A percentile compares a stretch with the other conserved stretches of the same genome.
Evolutionary conservation across 2,888 invertebrate species (phyloP).

Genomic region (Drosophila birchii): DNA sequence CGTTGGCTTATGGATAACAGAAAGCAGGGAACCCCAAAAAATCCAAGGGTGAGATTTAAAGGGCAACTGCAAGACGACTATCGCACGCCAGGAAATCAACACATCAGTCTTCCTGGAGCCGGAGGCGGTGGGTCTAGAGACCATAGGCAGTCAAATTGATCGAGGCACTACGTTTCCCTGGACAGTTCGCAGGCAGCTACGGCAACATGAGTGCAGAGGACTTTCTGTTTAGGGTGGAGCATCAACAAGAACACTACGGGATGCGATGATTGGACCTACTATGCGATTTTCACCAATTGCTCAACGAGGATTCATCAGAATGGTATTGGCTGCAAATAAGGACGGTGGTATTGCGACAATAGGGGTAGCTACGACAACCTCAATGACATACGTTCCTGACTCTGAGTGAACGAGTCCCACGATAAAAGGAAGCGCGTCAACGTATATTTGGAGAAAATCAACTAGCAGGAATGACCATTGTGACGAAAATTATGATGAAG

Average conservation of each 20-base stretch:
- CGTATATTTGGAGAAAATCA: slow-evolving; percentile 1
- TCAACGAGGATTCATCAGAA: too few species aligned
- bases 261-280: neutral
- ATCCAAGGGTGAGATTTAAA: neutral
- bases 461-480: neutral
- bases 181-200: neutral
- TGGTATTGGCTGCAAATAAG: too few species aligned
- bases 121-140: neutral
- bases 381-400: neutral
- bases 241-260: neutral
- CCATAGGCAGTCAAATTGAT: too few species aligned
- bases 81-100: neutral
- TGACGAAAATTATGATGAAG: neutral
- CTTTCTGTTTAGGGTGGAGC: neutral
- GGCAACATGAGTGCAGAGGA: neutral
- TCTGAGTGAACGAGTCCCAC: neutral
- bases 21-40: neutral
- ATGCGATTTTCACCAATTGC: neutral
- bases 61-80: neutral
- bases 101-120: neutral
- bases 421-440: neutral
- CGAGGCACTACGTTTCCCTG: neutral
- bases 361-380: neutral
- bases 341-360: neutral
- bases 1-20: neutral